A percentile compares a stretch with the other conserved stretches of the same genome.
These are phyloP conservation scores for Lithophane socia DNA, from an alignment of 2,888 invertebrate genomes.

Conservation along the genomic window DNA sequence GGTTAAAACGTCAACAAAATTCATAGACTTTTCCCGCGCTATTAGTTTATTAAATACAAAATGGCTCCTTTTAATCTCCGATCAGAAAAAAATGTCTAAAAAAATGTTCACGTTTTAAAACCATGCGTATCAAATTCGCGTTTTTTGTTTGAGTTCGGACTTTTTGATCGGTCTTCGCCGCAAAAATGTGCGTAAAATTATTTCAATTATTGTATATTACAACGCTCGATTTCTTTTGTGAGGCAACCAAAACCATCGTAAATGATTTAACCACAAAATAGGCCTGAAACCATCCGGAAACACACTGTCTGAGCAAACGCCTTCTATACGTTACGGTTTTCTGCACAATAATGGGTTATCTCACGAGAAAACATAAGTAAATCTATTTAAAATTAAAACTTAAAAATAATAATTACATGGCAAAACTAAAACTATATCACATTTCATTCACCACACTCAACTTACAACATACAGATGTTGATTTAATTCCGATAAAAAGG, in stretches of 20 bases:
- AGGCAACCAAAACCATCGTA: slow-evolving; percentile 8
- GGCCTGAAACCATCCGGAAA: background rate
- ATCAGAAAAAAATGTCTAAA: background rate
- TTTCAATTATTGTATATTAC: slow-evolving; percentile 16
- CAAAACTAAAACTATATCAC: slow-evolving; percentile 65
- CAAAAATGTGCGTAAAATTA: slow-evolving; percentile 34
- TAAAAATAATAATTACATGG: slow-evolving; percentile 53
- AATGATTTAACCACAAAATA: background rate
- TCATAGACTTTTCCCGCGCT: background rate
- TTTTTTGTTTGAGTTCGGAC: slow-evolving; percentile 57
- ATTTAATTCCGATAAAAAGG: slow-evolving; percentile 9
- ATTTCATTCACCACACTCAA: slow-evolving; percentile 59
- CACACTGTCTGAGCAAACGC: slow-evolving; percentile 9
- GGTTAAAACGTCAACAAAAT: background rate
- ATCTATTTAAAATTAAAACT: slow-evolving; percentile 29
- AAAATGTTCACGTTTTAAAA: slow-evolving; percentile 7
- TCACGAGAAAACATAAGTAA: slow-evolving; percentile 18
- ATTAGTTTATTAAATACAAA: slow-evolving; percentile 18
- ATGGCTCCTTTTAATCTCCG: slow-evolving; percentile 19
- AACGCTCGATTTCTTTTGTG: slow-evolving; percentile 10
- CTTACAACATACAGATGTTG: slow-evolving; percentile 26
- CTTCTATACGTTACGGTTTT: background rate
- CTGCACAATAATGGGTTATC: background rate
- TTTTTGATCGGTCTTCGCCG: slow-evolving; percentile 53
- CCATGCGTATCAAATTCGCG: background rate